Evolutionary conservation across 1,140 invertebrate species (phyloP).

Genomic region (Xylocopa sonorina): DNA sequence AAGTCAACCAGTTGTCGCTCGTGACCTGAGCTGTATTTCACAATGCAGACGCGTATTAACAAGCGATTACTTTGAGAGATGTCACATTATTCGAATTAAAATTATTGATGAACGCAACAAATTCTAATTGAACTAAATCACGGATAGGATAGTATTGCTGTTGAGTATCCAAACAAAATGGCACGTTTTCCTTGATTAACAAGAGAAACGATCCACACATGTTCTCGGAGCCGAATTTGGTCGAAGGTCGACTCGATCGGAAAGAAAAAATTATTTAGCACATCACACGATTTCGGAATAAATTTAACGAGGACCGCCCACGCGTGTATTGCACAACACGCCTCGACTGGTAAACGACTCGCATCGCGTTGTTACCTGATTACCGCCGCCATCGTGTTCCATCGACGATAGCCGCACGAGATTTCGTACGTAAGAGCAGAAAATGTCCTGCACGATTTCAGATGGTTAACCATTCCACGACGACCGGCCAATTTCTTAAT

Average conservation of each 20-base stretch:
- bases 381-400: background rate
- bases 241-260: background rate
- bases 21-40: too few relatives aligned
- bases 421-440: too few relatives aligned
- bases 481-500: constrained; percentile 6
- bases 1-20: too few relatives aligned
- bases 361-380: background rate
- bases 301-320: background rate
- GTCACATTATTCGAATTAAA: too few relatives aligned
- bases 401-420: too few relatives aligned
- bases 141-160: too few relatives aligned
- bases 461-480: background rate
- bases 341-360: background rate
- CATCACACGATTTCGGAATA: background rate
- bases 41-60: too few relatives aligned
- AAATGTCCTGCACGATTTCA: too few relatives aligned
- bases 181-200: too few relatives aligned
- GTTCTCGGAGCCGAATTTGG: background rate
- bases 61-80: too few relatives aligned
- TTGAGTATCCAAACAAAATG: too few relatives aligned
- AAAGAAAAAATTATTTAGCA: constrained; percentile 14
- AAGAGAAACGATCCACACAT: background rate
- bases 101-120: background rate
- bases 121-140: background rate
- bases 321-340: background rate